Percentiles rank a stretch among this genome's conserved stretches.
Evolutionary conservation across 2,113 vertebrate species (phyloP).

Genomic region (Lichenostomus cassidix): DNA sequence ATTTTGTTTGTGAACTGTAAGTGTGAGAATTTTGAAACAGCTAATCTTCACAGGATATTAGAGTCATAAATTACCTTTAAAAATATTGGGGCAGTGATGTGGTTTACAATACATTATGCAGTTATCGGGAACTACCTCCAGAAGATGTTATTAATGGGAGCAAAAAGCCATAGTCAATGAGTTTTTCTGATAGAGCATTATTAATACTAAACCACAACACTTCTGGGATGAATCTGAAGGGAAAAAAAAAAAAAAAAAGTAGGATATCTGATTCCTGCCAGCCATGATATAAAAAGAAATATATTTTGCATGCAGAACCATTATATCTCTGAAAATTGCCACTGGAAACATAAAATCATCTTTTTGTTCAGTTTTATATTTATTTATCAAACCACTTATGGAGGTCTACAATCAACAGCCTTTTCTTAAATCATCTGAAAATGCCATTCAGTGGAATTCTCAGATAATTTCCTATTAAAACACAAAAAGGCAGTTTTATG

Average conservation of each 20-base stretch:
- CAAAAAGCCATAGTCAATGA: not conserved
- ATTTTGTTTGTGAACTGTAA: not conserved
- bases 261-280: not conserved
- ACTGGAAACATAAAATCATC: not conserved
- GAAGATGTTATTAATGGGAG: not conserved
- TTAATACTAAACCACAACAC: not conserved
- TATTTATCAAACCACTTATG: constrained; percentile 28
- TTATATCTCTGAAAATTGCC: not conserved
- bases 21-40: not conserved
- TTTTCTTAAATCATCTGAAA: constrained; percentile 19
- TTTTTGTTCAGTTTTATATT: constrained; percentile 25
- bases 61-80: constrained; percentile 19
- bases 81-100: not conserved
- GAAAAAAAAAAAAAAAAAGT: not conserved
- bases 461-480: constrained; percentile 24
- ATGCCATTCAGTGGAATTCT: not conserved
- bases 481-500: not conserved
- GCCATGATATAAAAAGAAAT: not conserved
- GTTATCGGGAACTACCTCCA: not conserved
- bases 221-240: not conserved
- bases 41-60: constrained; percentile 21
- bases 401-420: not conserved
- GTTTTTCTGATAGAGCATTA: not conserved
- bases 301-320: not conserved
- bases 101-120: not conserved